phyloP scores from a whole-genome alignment of 2,113 vertebrate species.

The Chionis minor region DNA sequence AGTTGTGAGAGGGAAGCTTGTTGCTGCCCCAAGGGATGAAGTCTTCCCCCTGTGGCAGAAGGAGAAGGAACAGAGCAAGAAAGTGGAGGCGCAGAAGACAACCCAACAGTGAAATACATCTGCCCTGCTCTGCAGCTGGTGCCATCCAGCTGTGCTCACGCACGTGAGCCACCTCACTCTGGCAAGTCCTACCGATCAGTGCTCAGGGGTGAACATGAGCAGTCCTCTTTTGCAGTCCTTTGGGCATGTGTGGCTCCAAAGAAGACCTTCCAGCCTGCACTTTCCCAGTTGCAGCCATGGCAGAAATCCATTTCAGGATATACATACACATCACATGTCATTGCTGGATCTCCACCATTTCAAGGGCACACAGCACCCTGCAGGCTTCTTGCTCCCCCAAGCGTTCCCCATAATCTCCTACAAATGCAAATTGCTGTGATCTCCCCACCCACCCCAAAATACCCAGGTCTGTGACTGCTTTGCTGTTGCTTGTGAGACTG shows the following conservation, averaged over 20 bases:
- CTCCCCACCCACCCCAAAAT: neutral
- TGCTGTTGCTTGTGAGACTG: neutral
- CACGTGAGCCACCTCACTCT: neutral
- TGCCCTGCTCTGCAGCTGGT: neutral
- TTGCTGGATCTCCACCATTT: neutral
- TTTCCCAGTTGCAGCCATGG: neutral
- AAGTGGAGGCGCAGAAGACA: neutral
- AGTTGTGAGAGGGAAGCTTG: neutral
- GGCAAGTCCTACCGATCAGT: neutral
- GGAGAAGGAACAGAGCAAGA: neutral
- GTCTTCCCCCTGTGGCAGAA: accelerated
- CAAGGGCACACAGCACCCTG: neutral
- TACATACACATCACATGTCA: neutral
- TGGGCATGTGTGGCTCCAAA: accelerated
- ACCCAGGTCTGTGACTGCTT: neutral
- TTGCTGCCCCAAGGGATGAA: neutral
- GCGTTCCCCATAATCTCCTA: neutral
- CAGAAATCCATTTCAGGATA: neutral
- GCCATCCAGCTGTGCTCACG: neutral
- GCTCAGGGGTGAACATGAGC: neutral
- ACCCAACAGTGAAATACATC: neutral
- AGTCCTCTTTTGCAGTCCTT: neutral
- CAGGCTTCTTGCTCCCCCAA: neutral
- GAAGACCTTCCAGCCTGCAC: neutral
- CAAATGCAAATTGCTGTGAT: neutral